Percentiles rank a stretch among this genome's conserved stretches.
Conservation (phyloP, 2,113 vertebrate genomes). For the Trogon melanurus region DNA sequence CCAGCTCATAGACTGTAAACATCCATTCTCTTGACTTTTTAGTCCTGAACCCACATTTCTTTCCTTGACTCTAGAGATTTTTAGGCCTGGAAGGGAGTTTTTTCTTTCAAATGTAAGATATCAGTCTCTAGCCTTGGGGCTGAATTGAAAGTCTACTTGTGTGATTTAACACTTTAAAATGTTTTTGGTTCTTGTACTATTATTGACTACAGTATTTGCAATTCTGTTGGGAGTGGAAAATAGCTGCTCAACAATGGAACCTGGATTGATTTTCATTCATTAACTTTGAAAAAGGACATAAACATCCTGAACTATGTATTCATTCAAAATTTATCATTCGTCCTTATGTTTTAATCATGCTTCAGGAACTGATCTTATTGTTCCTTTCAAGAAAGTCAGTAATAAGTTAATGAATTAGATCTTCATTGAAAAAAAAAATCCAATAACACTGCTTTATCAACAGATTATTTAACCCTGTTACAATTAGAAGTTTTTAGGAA, state of each 20-base stretch:
- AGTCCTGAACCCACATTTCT: background rate
- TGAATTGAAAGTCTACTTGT: conserved; percentile 7
- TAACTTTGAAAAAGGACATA: conserved; percentile 14
- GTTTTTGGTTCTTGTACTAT: background rate
- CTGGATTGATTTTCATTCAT: conserved; percentile 32
- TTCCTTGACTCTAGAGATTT: background rate
- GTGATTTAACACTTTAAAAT: conserved; percentile 38
- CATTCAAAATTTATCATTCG: background rate
- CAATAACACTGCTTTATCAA: background rate
- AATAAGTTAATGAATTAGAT: background rate
- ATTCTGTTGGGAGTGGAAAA: background rate
- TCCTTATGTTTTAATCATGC: background rate
- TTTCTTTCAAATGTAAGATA: conserved; percentile 5
- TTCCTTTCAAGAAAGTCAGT: background rate
- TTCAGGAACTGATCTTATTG: background rate
- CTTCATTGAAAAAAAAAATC: background rate
- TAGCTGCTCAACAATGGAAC: background rate
- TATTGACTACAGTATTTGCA: conserved; percentile 16
- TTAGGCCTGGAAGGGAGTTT: background rate
- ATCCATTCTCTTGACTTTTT: background rate
- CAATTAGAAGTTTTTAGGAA: background rate
- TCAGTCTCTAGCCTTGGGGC: background rate
- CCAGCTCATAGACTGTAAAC: background rate
- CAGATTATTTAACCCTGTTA: background rate
- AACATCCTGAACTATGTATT: background rate